Evolutionary conservation across 1,140 invertebrate genomes (phyloP).

Genomic region (Cyrtorhinus lividipennis): DNA sequence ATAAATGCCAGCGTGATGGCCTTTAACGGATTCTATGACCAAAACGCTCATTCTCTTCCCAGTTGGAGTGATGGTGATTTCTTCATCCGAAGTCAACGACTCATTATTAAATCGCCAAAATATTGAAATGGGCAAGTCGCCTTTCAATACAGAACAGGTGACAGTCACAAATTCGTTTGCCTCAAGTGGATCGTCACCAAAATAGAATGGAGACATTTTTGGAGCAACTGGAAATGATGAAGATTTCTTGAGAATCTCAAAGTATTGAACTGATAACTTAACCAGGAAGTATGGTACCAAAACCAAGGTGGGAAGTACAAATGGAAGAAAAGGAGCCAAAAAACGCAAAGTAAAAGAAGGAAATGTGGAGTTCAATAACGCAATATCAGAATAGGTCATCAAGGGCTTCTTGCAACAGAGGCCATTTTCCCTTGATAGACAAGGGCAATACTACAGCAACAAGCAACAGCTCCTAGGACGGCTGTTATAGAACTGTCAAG

Average conservation of each 20-base stretch:
- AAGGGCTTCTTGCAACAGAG: too few relatives aligned
- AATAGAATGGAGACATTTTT: conserved; percentile 45
- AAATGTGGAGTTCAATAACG: too few relatives aligned
- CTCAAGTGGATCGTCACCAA: conserved; percentile 39
- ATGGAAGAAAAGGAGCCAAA: neutral
- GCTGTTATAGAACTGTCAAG: too few relatives aligned
- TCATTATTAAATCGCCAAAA: conserved; percentile 39
- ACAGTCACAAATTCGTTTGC: conserved; percentile 30
- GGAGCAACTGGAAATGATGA: conserved; percentile 37
- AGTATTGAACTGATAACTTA: conserved; percentile 56
- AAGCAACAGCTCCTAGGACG: too few relatives aligned
- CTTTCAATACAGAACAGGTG: conserved; percentile 47
- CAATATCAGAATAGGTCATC: too few relatives aligned
- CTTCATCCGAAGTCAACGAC: conserved; percentile 39
- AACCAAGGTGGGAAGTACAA: conserved; percentile 30
- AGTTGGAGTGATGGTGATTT: conserved; percentile 29
- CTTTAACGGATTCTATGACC: conserved; percentile 60
- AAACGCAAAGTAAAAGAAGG: neutral
- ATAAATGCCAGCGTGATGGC: conserved; percentile 55
- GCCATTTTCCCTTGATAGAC: too few relatives aligned
- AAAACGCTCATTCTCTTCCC: conserved; percentile 54
- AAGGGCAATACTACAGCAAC: too few relatives aligned
- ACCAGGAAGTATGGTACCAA: conserved; percentile 44
- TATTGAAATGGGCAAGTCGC: conserved; percentile 44
- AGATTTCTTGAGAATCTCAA: conserved; percentile 49